Conservation (phyloP, 2,113 vertebrate genomes). For the Ammodytes dubius region DNA sequence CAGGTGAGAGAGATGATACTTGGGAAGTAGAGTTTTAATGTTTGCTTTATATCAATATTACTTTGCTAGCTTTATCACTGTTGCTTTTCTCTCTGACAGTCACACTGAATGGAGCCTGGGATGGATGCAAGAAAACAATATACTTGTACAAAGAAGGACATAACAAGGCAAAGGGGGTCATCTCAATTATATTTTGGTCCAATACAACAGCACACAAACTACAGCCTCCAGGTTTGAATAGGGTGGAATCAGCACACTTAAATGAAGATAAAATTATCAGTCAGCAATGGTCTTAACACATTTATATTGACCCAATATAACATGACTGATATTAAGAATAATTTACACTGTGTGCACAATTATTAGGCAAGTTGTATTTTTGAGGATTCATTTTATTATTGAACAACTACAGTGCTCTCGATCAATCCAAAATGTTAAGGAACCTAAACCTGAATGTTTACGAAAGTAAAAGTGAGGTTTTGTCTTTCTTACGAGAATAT, state of each 20-base stretch:
- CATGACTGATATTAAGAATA: not conserved
- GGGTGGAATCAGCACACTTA: not conserved
- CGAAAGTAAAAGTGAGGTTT: too few relatives aligned
- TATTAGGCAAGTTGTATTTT: too few relatives aligned
- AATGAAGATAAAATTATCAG: not conserved
- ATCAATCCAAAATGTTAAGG: too few relatives aligned
- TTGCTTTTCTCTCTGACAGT: not conserved
- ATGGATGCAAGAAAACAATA: not conserved
- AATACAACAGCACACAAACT: not conserved
- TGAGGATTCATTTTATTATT: too few relatives aligned
- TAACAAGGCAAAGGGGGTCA: not conserved
- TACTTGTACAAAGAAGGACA: not conserved
- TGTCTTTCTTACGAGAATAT: too few relatives aligned
- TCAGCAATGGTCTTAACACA: not conserved
- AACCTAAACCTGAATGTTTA: too few relatives aligned
- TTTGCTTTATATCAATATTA: not conserved
- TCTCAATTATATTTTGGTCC: not conserved
- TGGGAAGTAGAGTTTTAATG: not conserved
- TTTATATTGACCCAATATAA: not conserved
- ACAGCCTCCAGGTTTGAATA: not conserved
- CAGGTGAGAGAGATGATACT: not conserved
- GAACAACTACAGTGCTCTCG: too few relatives aligned
- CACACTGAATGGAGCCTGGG: slow-evolving; percentile 48
- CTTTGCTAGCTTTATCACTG: slow-evolving; percentile 1
- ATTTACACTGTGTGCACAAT: not conserved